Evolutionary conservation across 2,888 invertebrate genomes (phyloP), one percentile per base, ranked within the genome.

Genomic region (Miltochrista miniata): DNA sequence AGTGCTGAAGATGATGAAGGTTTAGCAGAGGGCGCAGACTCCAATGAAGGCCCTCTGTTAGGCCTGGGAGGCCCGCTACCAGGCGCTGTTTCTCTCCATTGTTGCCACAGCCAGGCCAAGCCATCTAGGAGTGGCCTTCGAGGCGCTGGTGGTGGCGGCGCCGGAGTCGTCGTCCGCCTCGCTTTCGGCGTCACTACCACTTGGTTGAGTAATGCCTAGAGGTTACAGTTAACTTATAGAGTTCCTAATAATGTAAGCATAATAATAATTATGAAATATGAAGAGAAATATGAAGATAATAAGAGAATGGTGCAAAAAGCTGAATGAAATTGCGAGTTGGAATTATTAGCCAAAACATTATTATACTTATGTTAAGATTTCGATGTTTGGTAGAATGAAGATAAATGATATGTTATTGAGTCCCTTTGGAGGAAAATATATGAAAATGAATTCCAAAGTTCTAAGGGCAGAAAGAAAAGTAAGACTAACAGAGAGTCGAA

Each of bases 81-180:
- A 10, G 92, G 90, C 2, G 76, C 89, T 10, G 93, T 93, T 33
- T 93, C 92, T 42, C 93, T 84, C 93, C 93, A 93, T 64, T 92
- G 91, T 74, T 92, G 91, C 93, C 93, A 93, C 10, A 93, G 76
- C 93, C 93, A 93, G 15, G 92, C 87, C 41, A 93, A 70, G n/a
- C 93, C 93, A 42, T 93, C 93, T 54, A 93, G 64, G 41, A 93
- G 81, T 4, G 94, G 93, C 58, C 76, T 90, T 60, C 89, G 70
- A 4, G 87, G 86, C 8, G 91, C 81, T n/a, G 93, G 84, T 9
- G 92, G 86, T 2, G 90, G 74, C 7, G 72, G 83, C 4, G 81
- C 74, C 30, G 79, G 79, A 46, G 78, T 76, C 30, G 90, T 90
- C 37, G 86, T 85, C 54, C 88, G 76, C 63, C 89, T 80, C 40